Conservation (phyloP, 2,888 invertebrate genomes). For the Phasia obesa region DNA sequence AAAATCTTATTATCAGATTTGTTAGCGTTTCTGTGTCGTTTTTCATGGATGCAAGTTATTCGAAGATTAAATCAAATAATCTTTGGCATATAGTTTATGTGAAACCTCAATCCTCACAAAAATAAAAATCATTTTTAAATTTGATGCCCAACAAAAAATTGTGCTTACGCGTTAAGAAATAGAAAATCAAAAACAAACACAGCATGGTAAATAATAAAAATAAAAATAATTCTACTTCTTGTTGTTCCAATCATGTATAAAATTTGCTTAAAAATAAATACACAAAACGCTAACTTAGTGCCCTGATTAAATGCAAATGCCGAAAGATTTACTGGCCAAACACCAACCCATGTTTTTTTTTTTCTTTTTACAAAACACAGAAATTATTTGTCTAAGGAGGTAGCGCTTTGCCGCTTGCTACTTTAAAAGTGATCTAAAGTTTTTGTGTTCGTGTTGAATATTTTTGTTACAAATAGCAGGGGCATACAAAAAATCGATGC, state of each 20-base stretch:
- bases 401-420: too few relatives aligned
- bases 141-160: constrained; percentile 19
- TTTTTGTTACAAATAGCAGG: constrained; percentile 9
- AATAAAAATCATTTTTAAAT: constrained; percentile 7
- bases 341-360: background rate
- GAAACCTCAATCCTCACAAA: constrained; percentile 8
- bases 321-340: constrained; percentile 43
- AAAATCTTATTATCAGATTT: too few relatives aligned
- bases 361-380: too few relatives aligned
- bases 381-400: too few relatives aligned
- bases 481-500: constrained; percentile 20
- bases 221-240: constrained; percentile 22
- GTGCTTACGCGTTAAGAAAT: constrained; percentile 34
- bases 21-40: too few relatives aligned
- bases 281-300: constrained; percentile 54
- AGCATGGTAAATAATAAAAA: constrained; percentile 47
- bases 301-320: constrained; percentile 56
- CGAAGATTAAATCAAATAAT: too few relatives aligned
- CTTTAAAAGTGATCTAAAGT: too few relatives aligned
- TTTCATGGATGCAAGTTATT: too few relatives aligned
- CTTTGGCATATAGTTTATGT: background rate
- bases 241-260: constrained; percentile 44
- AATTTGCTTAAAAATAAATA: constrained; percentile 55
- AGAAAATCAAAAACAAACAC: constrained; percentile 16
- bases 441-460: too few relatives aligned